Evolutionary conservation across 1,140 invertebrate species (phyloP).

Genomic region (Holotrichia oblita): DNA sequence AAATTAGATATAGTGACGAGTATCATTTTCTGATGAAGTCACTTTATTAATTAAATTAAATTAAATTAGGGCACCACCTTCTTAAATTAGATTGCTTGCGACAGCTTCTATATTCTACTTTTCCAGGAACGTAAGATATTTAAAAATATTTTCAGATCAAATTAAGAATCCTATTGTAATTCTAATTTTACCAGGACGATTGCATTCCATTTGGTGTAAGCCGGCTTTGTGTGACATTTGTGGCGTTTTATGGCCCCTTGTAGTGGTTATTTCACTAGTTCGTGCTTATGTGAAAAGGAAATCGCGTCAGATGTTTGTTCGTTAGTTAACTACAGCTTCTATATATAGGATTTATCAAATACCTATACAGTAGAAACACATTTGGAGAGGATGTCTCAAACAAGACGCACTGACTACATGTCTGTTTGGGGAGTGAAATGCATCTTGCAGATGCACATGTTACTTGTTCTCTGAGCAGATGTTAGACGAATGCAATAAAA

Average conservation of each 20-base stretch:
- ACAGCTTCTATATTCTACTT: no score
- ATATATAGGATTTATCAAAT: slow-evolving; percentile 32
- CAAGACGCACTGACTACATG: background rate
- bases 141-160: no score
- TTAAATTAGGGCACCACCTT: no score
- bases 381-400: background rate
- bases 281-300: slow-evolving; percentile 5
- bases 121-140: no score
- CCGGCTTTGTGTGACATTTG: background rate
- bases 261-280: background rate
- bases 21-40: no score
- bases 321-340: slow-evolving; percentile 5
- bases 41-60: no score
- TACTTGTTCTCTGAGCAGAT: background rate
- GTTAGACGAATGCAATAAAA: slow-evolving; percentile 13
- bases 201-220: background rate
- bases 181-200: background rate
- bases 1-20: no score
- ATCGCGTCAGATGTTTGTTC: slow-evolving; percentile 2
- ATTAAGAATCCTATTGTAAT: no score
- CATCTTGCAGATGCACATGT: slow-evolving; percentile 12
- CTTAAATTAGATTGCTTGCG: no score
- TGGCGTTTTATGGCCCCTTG: slow-evolving; percentile 1
- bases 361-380: background rate
- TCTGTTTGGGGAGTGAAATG: background rate